Percentiles rank a stretch among this genome's conserved stretches.
Conservation (phyloP, 2,797 vertebrate species). For the Aythya fuligula region DNA sequence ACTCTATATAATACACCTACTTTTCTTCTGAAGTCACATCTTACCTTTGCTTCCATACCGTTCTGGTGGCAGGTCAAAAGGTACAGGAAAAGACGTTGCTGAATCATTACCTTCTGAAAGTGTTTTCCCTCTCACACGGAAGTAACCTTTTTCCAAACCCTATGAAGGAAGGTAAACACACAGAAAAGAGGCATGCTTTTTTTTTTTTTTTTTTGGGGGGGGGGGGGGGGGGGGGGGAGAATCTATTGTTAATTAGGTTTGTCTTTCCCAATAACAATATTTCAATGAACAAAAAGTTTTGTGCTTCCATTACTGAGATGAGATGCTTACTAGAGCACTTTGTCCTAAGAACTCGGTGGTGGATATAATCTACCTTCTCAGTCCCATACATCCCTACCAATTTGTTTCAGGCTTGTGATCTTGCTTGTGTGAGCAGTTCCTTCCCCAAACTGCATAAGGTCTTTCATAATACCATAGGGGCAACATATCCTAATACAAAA, state of each 20-base stretch:
- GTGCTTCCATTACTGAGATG: neutral
- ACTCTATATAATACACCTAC: neutral
- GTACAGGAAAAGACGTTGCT: conserved; percentile 76
- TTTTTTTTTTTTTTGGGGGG: neutral
- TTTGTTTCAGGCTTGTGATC: fast-evolving
- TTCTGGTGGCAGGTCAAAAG: conserved; percentile 82
- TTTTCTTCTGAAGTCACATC: neutral
- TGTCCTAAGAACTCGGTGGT: neutral
- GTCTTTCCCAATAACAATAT: neutral
- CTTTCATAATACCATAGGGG: neutral
- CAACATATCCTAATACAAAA: neutral
- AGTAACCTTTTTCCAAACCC: conserved; percentile 74
- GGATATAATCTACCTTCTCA: neutral
- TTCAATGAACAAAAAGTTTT: neutral
- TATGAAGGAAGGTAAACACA: conserved; percentile 27
- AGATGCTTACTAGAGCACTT: neutral
- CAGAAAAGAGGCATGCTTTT: neutral
- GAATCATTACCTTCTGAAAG: conserved; percentile 39
- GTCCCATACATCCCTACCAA: neutral
- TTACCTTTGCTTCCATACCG: conserved; percentile 81
- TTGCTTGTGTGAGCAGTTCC: neutral
- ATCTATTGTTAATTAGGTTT: too few species aligned
- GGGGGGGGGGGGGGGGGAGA: neutral
- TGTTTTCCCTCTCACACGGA: conserved; percentile 69
- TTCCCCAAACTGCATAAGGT: neutral